phyloP scores from a whole-genome alignment of 2,797 vertebrate genomes.

The Ctenopoma kingsleyae region DNA sequence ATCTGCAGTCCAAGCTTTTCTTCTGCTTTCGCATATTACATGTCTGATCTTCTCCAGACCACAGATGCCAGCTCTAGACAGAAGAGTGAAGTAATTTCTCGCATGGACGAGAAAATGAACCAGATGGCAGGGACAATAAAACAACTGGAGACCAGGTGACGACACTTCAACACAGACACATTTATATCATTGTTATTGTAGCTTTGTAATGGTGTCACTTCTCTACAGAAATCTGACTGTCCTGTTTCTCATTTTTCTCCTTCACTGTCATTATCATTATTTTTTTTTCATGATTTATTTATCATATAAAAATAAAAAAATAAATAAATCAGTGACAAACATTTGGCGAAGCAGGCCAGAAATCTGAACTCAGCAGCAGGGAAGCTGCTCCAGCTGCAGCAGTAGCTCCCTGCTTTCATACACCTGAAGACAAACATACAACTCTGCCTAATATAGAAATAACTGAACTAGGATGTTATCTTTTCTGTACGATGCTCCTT shows the following conservation, averaged over 20 bases:
- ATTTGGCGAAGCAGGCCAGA: slow-evolving; percentile 98
- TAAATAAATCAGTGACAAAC: slow-evolving; percentile 89
- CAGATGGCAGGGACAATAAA: slow-evolving; percentile 97
- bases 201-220: not conserved
- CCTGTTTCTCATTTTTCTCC: slow-evolving; percentile 72
- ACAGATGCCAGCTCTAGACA: slow-evolving; percentile 92
- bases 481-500: slow-evolving; percentile 72
- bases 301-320: slow-evolving; percentile 24
- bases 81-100: slow-evolving; percentile 93
- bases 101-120: slow-evolving; percentile 96
- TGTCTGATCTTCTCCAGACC: slow-evolving; percentile 78
- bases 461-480: slow-evolving; percentile 76
- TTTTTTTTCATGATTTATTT: slow-evolving; percentile 34
- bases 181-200: not conserved
- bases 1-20: too few species aligned
- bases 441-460: slow-evolving; percentile 75
- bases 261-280: slow-evolving; percentile 75
- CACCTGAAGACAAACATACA: slow-evolving; percentile 57
- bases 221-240: slow-evolving; percentile 68
- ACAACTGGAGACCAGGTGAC: slow-evolving; percentile 96
- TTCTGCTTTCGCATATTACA: not conserved
- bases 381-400: slow-evolving; percentile 94
- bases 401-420: slow-evolving; percentile 80
- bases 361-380: slow-evolving; percentile 93
- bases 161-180: not conserved